phyloP scores from a whole-genome alignment of 2,113 vertebrate genomes.

The Athene cunicularia region DNA sequence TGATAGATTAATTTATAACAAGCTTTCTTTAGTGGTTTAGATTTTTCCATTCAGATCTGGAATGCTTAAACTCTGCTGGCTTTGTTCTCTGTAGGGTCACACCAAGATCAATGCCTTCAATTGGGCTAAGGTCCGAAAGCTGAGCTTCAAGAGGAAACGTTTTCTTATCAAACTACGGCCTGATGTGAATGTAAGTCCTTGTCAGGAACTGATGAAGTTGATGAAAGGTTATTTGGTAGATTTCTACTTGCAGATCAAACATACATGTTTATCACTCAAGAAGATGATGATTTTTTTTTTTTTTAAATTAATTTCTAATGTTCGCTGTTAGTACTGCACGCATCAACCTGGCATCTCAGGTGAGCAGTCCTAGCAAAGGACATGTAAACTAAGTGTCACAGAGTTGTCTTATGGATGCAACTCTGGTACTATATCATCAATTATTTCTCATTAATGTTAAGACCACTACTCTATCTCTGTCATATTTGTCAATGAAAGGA shows the following conservation, averaged over 20 bases:
- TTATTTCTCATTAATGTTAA: neutral
- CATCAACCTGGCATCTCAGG: neutral
- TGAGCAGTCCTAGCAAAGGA: neutral
- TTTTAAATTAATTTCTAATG: neutral
- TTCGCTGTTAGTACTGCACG: neutral
- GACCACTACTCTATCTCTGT: neutral
- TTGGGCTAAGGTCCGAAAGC: conserved; percentile 97
- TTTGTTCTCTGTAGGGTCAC: conserved; percentile 81
- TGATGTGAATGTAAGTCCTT: conserved; percentile 89
- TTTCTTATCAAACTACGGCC: conserved; percentile 96
- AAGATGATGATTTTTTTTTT: neutral
- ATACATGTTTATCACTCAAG: neutral
- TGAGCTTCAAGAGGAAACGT: conserved; percentile 98
- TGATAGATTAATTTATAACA: neutral
- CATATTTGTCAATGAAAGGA: neutral
- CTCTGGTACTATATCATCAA: neutral
- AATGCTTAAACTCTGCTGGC: neutral
- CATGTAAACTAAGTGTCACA: neutral
- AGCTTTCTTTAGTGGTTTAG: neutral
- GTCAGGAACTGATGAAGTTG: neutral
- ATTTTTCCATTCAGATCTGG: neutral
- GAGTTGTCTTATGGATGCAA: neutral
- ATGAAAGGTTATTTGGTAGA: neutral
- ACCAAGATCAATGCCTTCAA: conserved; percentile 98
- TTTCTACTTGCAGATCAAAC: neutral